Evolutionary conservation across 2,113 vertebrate genomes (phyloP), one percentile per base, ranked within the genome.

Genomic region (Cottus gobio): DNA sequence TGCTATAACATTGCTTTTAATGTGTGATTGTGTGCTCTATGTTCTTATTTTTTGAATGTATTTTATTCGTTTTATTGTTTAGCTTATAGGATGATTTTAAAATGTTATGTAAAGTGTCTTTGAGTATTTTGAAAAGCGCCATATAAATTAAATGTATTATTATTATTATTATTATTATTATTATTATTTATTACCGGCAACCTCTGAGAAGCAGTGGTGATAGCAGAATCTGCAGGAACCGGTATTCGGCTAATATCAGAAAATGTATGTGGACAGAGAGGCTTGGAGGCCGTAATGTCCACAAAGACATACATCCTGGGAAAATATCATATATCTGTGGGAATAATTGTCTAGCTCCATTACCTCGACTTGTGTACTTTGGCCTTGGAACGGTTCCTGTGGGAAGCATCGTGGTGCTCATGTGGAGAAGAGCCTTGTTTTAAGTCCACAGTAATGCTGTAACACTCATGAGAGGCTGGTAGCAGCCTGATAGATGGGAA

Each of bases 201-300:
- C n/a, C 18, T 65, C 64, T 70, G 67, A 78, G 56, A 50, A 66
- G 50, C 72, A 60, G 37, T 0, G 18, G 34, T 42, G 50, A 60
- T 31, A 52, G 80, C 37, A 11, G 20, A 24, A 42, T 56, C 69
- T 72, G 72, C 76, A 36, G 64, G 30, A 74, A 16, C 0, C 8
- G 15, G 6, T 30, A 22, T 30, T 76, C 62, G 30, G 62, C 50
- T 46, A 10, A 18, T 69, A 46, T 50, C 9, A 52, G 26, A 39
- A 50, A 65, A 80, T 78, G 65, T 4, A 69, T 83, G 73, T 30
- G 22, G 30, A 63, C 24, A 7, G 57, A 18, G 72, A 77, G 48
- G 4, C 73, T 22, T 61, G 20, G 64, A 65, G 50, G 6, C 7
- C 30, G 4, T 44, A 39, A 62, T 48, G 63, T 62, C 56, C 36